Evolutionary conservation across 2,113 vertebrate species (phyloP), one percentile per base, ranked within the genome.

Genomic region (Sminthopsis crassicaudata): DNA sequence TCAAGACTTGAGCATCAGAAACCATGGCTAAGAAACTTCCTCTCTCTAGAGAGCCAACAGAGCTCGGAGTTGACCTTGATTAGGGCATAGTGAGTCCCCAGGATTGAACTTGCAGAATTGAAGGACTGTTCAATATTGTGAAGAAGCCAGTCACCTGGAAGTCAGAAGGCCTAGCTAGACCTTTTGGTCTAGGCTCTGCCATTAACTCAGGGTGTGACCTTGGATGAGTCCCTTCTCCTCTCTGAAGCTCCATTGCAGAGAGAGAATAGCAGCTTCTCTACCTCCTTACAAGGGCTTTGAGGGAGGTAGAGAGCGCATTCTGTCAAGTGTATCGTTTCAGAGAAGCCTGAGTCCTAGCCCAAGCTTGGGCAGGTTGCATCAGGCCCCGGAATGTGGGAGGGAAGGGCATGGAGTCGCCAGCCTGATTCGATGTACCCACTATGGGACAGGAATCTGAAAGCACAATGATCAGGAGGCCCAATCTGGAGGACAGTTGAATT

Each of bases 351-450:
- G n/a, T n/a, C 67, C 67, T 84, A 42, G 7, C n/a, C 67, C n/a
- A 42, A 23, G n/a, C n/a, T 42, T 84, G 67, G n/a, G 67, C n/a
- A 84, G 67, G 67, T 84, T 84, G 19, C 36, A 84, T 84, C 67
- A 94, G 27, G 53, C 76, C 91, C n/a, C 96, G 91, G 30, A 19
- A 55, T 94, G 52, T 95, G 88, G 92, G 93, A 97, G 89, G 95
- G 76, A 93, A 93, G 23, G 94, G 10, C 67, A 76, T 76, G 95
- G 53, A 89, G 14, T 91, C 94, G 92, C 60, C 42, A 55, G 94
- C 89, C 55, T 89, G 48, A 94, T 16, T 92, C 92, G 19, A 90
- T 90, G 53, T 90, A 4, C 27, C 55, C 91, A 46, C 6, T 91
- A 30, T 53, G 94, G 95, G 90, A 50, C 91, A 53, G 93, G 36